Evolutionary conservation across 2,797 vertebrate genomes (phyloP).

Genomic region (Thunnus albacares): DNA sequence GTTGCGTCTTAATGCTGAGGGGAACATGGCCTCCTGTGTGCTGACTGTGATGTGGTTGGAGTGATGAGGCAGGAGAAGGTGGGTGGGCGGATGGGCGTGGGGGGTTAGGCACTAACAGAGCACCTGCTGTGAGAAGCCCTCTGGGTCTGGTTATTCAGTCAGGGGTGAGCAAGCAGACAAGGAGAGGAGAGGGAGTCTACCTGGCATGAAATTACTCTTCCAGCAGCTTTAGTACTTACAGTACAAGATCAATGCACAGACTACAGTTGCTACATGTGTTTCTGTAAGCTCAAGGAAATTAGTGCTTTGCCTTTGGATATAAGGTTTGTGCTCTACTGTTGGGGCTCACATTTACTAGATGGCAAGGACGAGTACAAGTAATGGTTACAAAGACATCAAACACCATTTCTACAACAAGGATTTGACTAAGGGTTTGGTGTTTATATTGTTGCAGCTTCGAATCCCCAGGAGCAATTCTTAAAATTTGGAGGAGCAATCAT

Average conservation of each 20-base stretch:
- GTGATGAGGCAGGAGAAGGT: constrained; percentile 51
- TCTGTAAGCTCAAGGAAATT: constrained; percentile 42
- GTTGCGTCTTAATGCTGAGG: constrained; percentile 77
- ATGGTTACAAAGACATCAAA: constrained; percentile 1
- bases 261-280: constrained; percentile 41
- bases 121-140: constrained; percentile 74
- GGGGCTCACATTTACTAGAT: constrained; percentile 5
- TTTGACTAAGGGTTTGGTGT: neutral
- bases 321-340: constrained; percentile 14
- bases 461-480: neutral
- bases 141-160: constrained; percentile 73
- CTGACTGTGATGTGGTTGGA: constrained; percentile 53
- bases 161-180: constrained; percentile 67
- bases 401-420: neutral
- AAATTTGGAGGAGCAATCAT: neutral
- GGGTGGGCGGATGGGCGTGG: constrained; percentile 25
- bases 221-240: constrained; percentile 47
- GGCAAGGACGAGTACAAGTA: neutral
- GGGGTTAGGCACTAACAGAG: constrained; percentile 40
- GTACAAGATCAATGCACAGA: constrained; percentile 57
- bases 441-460: neutral
- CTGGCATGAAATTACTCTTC: constrained; percentile 71
- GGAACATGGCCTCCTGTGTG: constrained; percentile 62
- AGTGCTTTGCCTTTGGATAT: constrained; percentile 2
- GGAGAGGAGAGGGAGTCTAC: constrained; percentile 48